These are phyloP conservation scores for Asbolus verrucosus DNA, from an alignment of 1,140 invertebrate species.

Conservation along the genomic window DNA sequence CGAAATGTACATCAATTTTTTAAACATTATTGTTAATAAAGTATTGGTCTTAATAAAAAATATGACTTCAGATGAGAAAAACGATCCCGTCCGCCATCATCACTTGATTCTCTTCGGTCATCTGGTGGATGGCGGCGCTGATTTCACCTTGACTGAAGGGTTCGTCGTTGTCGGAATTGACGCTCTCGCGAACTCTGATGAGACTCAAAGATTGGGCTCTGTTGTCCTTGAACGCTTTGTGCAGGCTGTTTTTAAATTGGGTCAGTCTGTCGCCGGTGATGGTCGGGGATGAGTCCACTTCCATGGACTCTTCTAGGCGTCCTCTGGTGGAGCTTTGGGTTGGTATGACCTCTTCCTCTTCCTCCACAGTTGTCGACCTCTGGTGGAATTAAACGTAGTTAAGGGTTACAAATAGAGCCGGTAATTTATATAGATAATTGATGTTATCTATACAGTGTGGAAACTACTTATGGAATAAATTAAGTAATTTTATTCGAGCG, in stretches of 20 bases:
- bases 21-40: too few species aligned
- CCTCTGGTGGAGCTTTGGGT: conserved; percentile 49
- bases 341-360: conserved; percentile 31
- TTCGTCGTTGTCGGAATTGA: conserved; percentile 73
- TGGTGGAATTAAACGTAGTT: too few species aligned
- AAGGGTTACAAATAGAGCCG: too few species aligned
- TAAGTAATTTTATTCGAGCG: too few species aligned
- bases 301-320: conserved; percentile 47
- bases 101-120: conserved; percentile 92
- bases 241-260: conserved; percentile 74
- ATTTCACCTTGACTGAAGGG: conserved; percentile 81
- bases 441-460: too few species aligned
- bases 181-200: conserved; percentile 65
- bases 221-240: conserved; percentile 76
- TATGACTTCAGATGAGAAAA: conserved; percentile 81
- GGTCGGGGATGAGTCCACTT: conserved; percentile 57
- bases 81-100: conserved; percentile 91
- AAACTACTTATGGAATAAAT: too few species aligned
- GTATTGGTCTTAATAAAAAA: conserved; percentile 17
- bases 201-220: conserved; percentile 76
- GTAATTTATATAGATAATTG: too few species aligned
- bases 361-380: conserved; percentile 40
- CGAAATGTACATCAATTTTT: too few species aligned
- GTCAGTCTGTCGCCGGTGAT: conserved; percentile 67
- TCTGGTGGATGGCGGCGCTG: conserved; percentile 79